phyloP scores from a whole-genome alignment of 1,140 invertebrate species.

The Zaprionus kolodkinae region DNA sequence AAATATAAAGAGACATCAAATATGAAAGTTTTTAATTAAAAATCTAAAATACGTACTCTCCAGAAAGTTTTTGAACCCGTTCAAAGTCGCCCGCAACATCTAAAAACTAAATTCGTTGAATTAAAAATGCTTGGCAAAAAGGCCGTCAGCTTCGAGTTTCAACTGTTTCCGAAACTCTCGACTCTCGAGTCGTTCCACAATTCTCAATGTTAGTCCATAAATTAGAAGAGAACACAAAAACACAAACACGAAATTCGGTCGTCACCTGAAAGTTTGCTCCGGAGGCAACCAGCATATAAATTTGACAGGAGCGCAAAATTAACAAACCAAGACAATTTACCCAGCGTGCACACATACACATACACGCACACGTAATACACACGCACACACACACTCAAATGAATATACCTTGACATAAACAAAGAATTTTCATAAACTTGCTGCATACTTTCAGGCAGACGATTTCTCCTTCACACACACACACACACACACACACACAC shows the following conservation, averaged over 20 bases:
- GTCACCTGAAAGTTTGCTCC: conserved; percentile 59
- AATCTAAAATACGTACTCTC: not conserved
- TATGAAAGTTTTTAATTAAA: conserved; percentile 1
- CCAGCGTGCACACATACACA: conserved; percentile 20
- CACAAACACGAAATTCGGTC: conserved; percentile 46
- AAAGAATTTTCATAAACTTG: conserved; percentile 81
- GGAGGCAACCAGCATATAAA: conserved; percentile 76
- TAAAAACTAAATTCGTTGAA: conserved; percentile 6
- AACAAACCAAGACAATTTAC: conserved; percentile 76
- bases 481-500: conserved; percentile 18
- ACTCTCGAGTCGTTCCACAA: conserved; percentile 21
- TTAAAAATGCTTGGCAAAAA: conserved; percentile 17
- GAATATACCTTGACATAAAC: conserved; percentile 57
- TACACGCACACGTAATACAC: not conserved
- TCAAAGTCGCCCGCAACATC: not conserved
- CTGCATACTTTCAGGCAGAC: conserved; percentile 58
- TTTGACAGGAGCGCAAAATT: conserved; percentile 76
- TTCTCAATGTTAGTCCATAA: conserved; percentile 67
- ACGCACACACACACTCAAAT: not conserved
- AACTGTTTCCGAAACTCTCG: conserved; percentile 11
- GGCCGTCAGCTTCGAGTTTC: conserved; percentile 20
- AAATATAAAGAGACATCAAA: not conserved
- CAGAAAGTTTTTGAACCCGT: not conserved
- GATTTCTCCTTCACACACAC: not conserved
- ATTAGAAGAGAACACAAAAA: conserved; percentile 64